Conservation (phyloP, 1,140 invertebrate species). For the Papilio aristodemus region DNA sequence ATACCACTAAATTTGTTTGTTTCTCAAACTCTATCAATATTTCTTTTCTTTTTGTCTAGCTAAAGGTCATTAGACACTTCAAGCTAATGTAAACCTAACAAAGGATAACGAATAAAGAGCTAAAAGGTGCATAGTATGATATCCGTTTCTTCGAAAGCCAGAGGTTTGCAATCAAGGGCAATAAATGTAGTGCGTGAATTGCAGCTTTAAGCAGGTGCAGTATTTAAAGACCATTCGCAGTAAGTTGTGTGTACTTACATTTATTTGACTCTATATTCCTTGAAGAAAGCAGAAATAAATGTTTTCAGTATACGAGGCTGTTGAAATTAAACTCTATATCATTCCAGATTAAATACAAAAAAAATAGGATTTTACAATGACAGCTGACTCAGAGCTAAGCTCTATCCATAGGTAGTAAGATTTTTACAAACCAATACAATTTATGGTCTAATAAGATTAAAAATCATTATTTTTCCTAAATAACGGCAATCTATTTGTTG, state of each 20-base stretch:
- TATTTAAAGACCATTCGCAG: slow-evolving; percentile 29
- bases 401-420: no score
- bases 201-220: slow-evolving; percentile 51
- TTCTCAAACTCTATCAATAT: no score
- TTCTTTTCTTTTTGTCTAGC: no score
- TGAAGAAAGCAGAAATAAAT: neutral
- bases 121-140: slow-evolving; percentile 9
- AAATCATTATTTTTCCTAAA: no score
- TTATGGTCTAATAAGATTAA: no score
- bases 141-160: slow-evolving; percentile 37
- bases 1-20: no score
- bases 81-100: neutral
- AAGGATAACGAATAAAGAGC: neutral
- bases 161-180: slow-evolving; percentile 47
- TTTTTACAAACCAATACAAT: no score
- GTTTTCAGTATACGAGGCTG: neutral
- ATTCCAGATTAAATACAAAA: no score
- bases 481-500: no score
- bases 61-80: neutral
- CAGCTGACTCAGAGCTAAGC: no score
- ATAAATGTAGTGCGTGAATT: slow-evolving; percentile 43
- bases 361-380: no score
- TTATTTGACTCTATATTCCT: slow-evolving; percentile 28
- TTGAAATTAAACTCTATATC: neutral
- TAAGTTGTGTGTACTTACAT: slow-evolving; percentile 10